Evolutionary conservation across 2,113 vertebrate genomes (phyloP), one percentile per base, ranked within the genome.

Genomic region (Gulo gulo): DNA sequence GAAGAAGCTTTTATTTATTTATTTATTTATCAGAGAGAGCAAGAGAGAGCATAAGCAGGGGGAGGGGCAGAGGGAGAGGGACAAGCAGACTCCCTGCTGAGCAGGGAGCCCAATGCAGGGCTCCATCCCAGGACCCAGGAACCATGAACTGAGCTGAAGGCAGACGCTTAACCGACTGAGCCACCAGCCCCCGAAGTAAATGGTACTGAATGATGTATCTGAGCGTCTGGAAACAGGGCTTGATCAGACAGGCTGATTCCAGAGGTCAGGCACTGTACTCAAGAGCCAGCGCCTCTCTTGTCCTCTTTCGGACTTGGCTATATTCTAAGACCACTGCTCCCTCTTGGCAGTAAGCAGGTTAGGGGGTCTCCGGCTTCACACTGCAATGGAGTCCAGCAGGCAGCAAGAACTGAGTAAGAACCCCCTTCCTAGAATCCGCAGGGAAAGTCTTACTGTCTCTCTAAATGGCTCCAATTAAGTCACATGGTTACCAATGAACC

Each of bases 351-450:
- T 0, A 1, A 57, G 18, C 39, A 7, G 24, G 59, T 31, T 52
- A 20, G 20, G 1, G 1, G 0, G 0, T 31, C 24, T 9, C 4
- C 34, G 29, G 13, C 6, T 13, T 65, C 23, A 29, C 2, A 7
- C n/a, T 20, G 21, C 74, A 3, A 4, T 20, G 7, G 42, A 55
- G 47, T 47, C 16, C 55, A 42, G 24, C 39, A 42, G 39, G 39
- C 39, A 42, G 39, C 34, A 20, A 69, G 24, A 36, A 23, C 0
- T n/a, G 9, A 14, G 11, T 0, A 6, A 92, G 29, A 29, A 5
- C 36, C 45, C 95, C 47, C 59, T 79, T 71, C n/a, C 86, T 73
- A 84, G 74, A 94, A 87, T 88, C 71, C 69, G 67, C n/a, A 45
- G 2, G 1, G 1, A 16, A 61, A 18, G 1, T 52, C 20, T 69